These are phyloP conservation scores for Aythya baeri DNA, from an alignment of 2,113 vertebrate genomes.

Conservation along the genomic window DNA sequence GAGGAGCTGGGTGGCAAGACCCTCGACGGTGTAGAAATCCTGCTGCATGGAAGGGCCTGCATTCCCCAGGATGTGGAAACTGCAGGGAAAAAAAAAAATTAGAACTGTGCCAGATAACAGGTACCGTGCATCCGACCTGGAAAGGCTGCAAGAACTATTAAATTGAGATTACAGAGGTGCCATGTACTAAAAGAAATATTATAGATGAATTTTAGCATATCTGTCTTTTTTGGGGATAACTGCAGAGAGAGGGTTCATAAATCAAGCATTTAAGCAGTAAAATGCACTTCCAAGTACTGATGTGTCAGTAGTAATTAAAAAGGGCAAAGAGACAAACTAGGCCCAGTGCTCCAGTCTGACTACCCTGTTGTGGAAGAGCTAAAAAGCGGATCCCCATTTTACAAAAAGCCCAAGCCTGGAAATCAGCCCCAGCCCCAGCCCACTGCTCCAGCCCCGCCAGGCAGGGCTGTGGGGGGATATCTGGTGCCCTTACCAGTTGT, in stretches of 20 bases:
- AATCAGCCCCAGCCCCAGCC: neutral
- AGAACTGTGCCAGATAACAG: neutral
- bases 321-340: neutral
- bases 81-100: slow-evolving; percentile 58
- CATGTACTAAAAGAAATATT: neutral
- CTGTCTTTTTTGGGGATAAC: neutral
- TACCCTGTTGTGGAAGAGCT: neutral
- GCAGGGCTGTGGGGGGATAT: neutral
- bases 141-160: neutral
- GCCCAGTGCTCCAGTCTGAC: neutral
- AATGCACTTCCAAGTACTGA: neutral
- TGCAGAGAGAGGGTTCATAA: neutral
- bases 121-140: neutral
- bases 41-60: slow-evolving; percentile 89
- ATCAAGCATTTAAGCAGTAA: neutral
- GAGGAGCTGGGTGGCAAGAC: slow-evolving; percentile 84
- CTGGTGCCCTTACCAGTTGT: slow-evolving; percentile 87
- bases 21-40: slow-evolving; percentile 91
- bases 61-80: slow-evolving; percentile 90
- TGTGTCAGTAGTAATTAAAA: neutral
- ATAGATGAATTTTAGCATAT: neutral
- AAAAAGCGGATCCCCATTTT: neutral
- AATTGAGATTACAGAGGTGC: neutral
- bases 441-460: neutral
- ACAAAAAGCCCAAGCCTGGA: neutral